Evolutionary conservation across 1,140 invertebrate species (phyloP), one percentile per base, ranked within the genome.

Genomic region (Micrasema longulum): DNA sequence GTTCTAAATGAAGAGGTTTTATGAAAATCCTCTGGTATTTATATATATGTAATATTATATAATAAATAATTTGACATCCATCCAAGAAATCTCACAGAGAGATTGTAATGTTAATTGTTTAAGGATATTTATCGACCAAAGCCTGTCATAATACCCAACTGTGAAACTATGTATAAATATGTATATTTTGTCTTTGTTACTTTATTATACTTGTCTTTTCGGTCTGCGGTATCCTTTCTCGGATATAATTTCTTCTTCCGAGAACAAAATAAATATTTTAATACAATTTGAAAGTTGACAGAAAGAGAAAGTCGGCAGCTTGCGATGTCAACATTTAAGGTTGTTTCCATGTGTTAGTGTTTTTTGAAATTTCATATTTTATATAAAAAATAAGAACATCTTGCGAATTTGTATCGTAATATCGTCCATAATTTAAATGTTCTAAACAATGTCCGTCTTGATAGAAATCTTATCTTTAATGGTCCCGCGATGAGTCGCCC

Each of bases 371-470:
- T 70, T 70, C 55, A 70, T 70, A 70, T 70, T 70, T 63, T 70
- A 70, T 53, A 52, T 64, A 64, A 45, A 64, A 64, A 31, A 60
- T 41, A 60, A 41, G 10, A 22, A 60, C 16, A 45, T 70, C 47
- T 43, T 52, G 43, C 20, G 31, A 35, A 63, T 41, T 52, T 64
- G 57, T 60, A 68, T 72, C 60, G 67, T 52, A 43, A 72, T 67
- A 62, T 72, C 69, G 69, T 75, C 69, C 73, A 75, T 69, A 55
- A 69, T 74, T 69, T 65, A 67, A 71, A 75, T 75, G 74, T 75
- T 75, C 74, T 75, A 75, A 75, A 75, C 69, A 69, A 75, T 75
- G 68, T 75, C 74, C 74, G 74, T 75, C 74, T 75, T 12, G 26
- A 43, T 63, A 63, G 36, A 63, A n/a, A 63, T 63, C 41, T 63